phyloP scores from a whole-genome alignment of 2,797 vertebrate species.

The Sebastes aleutianus region DNA sequence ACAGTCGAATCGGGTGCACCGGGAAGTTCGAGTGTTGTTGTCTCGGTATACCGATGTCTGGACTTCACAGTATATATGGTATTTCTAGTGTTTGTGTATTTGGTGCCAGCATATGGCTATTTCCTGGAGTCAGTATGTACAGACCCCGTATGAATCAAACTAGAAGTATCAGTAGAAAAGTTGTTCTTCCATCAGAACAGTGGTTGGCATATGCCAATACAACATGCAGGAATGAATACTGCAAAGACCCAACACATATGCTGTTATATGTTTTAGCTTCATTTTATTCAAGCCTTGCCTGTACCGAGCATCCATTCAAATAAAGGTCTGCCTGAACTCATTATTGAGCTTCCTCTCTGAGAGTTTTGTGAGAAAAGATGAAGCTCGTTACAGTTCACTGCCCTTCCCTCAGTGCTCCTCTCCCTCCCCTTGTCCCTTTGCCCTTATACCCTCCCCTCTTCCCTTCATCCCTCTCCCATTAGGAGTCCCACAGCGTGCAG shows the following conservation, averaged over 20 bases:
- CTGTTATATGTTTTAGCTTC: neutral
- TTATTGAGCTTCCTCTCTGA: neutral
- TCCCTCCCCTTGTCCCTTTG: neutral
- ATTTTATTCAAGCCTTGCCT: neutral
- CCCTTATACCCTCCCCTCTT: conserved; percentile 4
- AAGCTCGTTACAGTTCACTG: conserved; percentile 32
- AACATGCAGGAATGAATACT: neutral
- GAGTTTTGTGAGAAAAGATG: conserved; percentile 30
- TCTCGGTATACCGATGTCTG: neutral
- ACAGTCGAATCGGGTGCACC: rapidly evolving
- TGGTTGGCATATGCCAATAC: neutral
- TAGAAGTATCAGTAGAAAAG: neutral
- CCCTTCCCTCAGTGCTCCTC: neutral
- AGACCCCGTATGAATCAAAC: neutral
- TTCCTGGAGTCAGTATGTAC: neutral
- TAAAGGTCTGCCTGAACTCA: neutral
- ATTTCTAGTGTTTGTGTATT: neutral
- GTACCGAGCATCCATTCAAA: neutral
- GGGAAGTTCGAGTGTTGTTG: neutral
- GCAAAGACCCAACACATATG: neutral
- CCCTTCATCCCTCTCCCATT: conserved; percentile 15
- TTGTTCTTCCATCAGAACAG: neutral
- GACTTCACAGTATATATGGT: neutral
- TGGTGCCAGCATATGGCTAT: neutral
- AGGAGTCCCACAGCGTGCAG: conserved; percentile 25